Percentiles rank a stretch among this genome's conserved stretches.
phyloP scores from a whole-genome alignment of 2,797 vertebrate species.

The Agapornis canus region DNA sequence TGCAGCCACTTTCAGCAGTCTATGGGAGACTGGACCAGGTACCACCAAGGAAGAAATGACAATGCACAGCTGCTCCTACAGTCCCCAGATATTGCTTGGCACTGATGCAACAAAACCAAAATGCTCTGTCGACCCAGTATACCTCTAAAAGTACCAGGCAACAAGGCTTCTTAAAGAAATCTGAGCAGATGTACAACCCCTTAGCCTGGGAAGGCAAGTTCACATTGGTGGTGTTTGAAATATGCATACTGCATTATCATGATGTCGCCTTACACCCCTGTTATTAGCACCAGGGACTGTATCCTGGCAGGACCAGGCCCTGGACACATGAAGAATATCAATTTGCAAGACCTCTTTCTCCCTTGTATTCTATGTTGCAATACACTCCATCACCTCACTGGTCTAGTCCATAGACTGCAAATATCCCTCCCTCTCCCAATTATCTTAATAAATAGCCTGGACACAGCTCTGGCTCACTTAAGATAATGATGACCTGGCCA shows the following conservation, averaged over 20 bases:
- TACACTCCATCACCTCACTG: background rate
- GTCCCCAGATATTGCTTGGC: background rate
- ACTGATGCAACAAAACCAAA: background rate
- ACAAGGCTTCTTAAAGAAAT: background rate
- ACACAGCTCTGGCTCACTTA: conserved; percentile 41
- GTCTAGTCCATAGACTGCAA: background rate
- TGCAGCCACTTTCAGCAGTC: background rate
- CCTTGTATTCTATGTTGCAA: background rate
- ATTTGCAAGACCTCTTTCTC: background rate
- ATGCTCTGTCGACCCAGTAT: background rate
- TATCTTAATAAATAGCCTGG: conserved; percentile 41
- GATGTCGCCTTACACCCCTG: background rate
- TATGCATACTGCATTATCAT: background rate
- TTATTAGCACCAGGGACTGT: background rate
- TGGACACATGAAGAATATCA: background rate
- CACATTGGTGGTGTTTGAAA: background rate
- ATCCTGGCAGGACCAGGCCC: background rate
- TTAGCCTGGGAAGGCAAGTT: background rate
- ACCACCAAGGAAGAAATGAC: background rate
- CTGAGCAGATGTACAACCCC: background rate
- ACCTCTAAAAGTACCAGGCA: background rate
- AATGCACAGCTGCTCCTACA: background rate
- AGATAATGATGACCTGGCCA: conserved; percentile 30
- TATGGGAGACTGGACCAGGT: background rate
- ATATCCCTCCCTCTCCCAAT: background rate